These are phyloP conservation scores for Standfussiana lucernea DNA, from an alignment of 2,888 invertebrate genomes.

Conservation along the genomic window DNA sequence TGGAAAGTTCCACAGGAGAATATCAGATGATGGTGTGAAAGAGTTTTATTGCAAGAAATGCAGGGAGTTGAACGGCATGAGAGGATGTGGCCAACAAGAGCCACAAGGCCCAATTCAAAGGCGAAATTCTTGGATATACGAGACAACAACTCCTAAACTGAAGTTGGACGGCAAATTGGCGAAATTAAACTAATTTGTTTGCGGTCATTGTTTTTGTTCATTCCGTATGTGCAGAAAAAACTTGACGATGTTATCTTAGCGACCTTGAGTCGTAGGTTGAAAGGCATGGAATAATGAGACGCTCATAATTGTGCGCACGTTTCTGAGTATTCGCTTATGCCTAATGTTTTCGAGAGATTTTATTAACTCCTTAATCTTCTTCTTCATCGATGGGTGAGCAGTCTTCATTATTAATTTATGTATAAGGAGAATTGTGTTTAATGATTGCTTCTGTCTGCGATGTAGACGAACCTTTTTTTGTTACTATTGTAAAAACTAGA, in stretches of 20 bases:
- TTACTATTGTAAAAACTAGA: conserved; percentile 36
- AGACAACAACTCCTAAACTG: conserved; percentile 84
- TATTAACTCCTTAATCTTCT: conserved; percentile 43
- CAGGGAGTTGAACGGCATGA: conserved; percentile 76
- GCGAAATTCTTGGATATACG: conserved; percentile 75
- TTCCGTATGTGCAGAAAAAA: conserved; percentile 75
- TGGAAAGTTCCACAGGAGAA: conserved; percentile 78
- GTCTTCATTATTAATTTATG: conserved; percentile 15
- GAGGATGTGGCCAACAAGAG: conserved; percentile 73
- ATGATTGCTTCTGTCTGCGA: conserved; percentile 35
- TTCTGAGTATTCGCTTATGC: conserved; percentile 61
- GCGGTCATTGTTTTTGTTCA: conserved; percentile 82
- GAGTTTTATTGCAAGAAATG: conserved; percentile 88
- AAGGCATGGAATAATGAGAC: conserved; percentile 69
- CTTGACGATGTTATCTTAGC: conserved; percentile 77
- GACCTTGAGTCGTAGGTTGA: conserved; percentile 78
- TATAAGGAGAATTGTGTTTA: conserved; percentile 25
- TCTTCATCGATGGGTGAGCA: conserved; percentile 21
- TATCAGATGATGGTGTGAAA: conserved; percentile 80
- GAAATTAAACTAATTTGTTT: conserved; percentile 86
- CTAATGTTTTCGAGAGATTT: conserved; percentile 44
- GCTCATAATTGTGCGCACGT: conserved; percentile 67
- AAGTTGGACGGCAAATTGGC: conserved; percentile 88
- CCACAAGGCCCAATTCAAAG: conserved; percentile 74
- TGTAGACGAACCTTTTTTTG: conserved; percentile 31